Evolutionary conservation across 2,797 vertebrate genomes (phyloP), one percentile per base, ranked within the genome.

Genomic region (Epinephelus awoara): DNA sequence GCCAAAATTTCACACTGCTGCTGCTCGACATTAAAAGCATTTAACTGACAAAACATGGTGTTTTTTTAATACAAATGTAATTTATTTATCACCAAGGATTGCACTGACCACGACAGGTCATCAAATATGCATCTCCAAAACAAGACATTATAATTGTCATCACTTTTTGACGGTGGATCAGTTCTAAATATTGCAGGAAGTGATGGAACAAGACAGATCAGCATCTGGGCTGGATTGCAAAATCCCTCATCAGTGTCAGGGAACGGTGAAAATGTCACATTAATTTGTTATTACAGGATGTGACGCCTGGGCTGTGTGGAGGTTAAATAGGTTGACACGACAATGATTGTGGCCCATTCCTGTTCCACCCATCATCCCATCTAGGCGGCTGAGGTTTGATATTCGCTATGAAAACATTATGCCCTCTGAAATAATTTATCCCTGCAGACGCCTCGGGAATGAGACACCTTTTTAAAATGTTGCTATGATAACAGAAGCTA

Each of bases 301-400:
- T 62, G 67, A 80, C 80, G 88, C 75, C 72, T 61, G 66, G 29
- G 55, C 80, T 42, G 61, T 25, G 38, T 34, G 25, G 29, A 51
- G 80, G 87, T 89, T 83, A 89, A 91, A 87, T 11, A 51, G 40
- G 56, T 66, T 85, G 74, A 86, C 78, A 72, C 75, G 72, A 63
- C 72, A 77, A 58, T 67, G 66, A 86, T 80, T 76, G 72, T 4
- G 10, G 62, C 44, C 56, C 42, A 49, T 56, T 25, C 27, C 51
- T 52, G 13, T 70, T 64, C 13, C 47, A 18, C 50, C 27, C 15
- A 74, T 82, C 72, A 72, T 67, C 64, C 72, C 67, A 70, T 72
- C 61, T 19, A 23, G 17, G 52, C 40, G 6, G 50, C 47, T 42
- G 49, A 52, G 49, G 75, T 71, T 64, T 84, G 46, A 67, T 77